These are phyloP conservation scores for Chymomyza fuscimana DNA, from an alignment of 2,888 invertebrate species.

Conservation along the genomic window DNA sequence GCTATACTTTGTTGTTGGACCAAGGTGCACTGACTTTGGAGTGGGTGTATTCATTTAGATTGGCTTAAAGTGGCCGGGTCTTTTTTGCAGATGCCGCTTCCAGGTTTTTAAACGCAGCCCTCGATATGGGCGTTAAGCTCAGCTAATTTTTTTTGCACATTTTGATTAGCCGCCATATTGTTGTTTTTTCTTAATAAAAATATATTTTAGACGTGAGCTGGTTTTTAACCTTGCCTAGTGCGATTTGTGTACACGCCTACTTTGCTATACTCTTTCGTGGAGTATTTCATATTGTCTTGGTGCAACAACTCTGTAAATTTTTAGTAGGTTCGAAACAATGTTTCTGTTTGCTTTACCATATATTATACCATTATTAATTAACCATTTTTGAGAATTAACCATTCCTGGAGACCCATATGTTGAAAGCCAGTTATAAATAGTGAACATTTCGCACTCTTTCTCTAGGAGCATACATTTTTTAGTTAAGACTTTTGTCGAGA, in stretches of 20 bases:
- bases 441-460: no score
- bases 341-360: no score
- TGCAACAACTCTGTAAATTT: background rate
- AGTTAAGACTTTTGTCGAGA: no score
- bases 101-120: slow-evolving; percentile 55
- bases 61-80: slow-evolving; percentile 19
- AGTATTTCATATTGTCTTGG: background rate
- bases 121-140: slow-evolving; percentile 23
- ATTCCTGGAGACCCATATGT: no score
- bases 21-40: background rate
- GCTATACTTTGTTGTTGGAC: background rate
- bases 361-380: no score
- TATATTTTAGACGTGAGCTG: background rate
- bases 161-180: slow-evolving; percentile 56
- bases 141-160: slow-evolving; percentile 65
- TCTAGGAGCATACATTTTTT: no score
- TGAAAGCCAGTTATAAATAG: no score
- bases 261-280: background rate
- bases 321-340: no score
- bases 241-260: background rate
- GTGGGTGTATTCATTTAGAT: slow-evolving; percentile 1
- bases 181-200: slow-evolving; percentile 3
- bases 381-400: no score
- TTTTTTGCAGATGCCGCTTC: slow-evolving; percentile 30
- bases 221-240: background rate